Percentiles rank a stretch among this genome's conserved stretches.
Conservation (phyloP, 2,888 invertebrate genomes). For the Tiliacea aurago region DNA sequence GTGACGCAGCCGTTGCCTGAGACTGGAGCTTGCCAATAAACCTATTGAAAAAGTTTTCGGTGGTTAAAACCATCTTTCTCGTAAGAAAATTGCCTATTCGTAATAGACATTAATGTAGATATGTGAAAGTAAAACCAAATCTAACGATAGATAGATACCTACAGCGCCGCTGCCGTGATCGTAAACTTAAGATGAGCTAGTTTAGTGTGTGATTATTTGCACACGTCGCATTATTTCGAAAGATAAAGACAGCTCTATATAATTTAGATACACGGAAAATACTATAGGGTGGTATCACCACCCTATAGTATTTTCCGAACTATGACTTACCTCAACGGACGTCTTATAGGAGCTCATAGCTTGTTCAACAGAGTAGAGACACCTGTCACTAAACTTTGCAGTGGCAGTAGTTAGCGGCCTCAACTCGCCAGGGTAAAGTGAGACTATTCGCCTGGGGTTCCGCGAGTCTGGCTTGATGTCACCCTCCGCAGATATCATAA, state of each 20-base stretch:
- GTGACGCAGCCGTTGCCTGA: constrained; percentile 85
- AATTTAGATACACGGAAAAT: not conserved
- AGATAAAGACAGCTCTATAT: not conserved
- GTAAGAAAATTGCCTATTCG: not conserved
- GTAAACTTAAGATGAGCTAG: not conserved
- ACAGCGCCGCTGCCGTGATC: not conserved
- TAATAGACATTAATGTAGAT: not conserved
- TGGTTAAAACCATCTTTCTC: not conserved
- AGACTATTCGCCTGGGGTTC: constrained; percentile 78
- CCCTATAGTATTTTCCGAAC: too few relatives aligned
- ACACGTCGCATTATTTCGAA: not conserved
- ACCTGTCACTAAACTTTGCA: constrained; percentile 83
- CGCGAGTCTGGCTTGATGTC: constrained; percentile 80
- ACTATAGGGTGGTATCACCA: not conserved
- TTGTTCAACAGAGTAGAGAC: constrained; percentile 84
- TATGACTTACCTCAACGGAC: constrained; percentile 78
- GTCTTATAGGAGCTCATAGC: constrained; percentile 76
- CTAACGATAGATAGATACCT: too few relatives aligned
- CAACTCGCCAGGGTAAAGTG: constrained; percentile 80
- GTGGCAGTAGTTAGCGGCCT: constrained; percentile 74
- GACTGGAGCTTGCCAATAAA: constrained; percentile 86
- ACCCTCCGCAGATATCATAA: constrained; percentile 86
- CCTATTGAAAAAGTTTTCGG: constrained; percentile 67
- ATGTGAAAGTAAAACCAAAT: not conserved
- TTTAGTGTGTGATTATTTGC: not conserved